Base-by-base conservation (phyloP, 2,113 vertebrate species). In the Pachypanchax playfairii region DNA sequence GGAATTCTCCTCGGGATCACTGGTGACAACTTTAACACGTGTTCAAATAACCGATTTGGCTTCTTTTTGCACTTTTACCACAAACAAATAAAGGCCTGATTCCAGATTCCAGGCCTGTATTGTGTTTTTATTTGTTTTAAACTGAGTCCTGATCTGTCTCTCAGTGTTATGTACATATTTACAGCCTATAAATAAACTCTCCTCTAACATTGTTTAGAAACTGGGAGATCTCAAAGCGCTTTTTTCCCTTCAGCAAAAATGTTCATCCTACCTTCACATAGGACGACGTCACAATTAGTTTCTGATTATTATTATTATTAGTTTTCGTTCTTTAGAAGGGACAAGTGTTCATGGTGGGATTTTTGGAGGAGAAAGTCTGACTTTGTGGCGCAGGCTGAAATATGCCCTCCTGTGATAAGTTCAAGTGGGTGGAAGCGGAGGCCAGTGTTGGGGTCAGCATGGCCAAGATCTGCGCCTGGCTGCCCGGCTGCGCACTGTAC, bases 391-490 rank as follows among this genome's bases (percentile, higher is more conserved):
- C 86, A 15, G 86, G 73, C 43, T 91, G 93, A 68, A 95, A 87
- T 43, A 95, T 88, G 26, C 88, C 84, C 73, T 98, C 95, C 88
- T 92, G 91, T 53, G 95, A 65, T 80, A 96, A 88, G 89, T 91
- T 93, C 91, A 95, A 89, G 79, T 95, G 95, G 83, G 88, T 93
- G 46, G 95, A 94, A 64, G 93, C 91, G 11, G 95, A 95, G 54
- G 94, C 90, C 90, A 97, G 90, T 3, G 94, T 92, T 10, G 96
- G 96, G 72, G 91, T 95, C 77, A 98, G 75, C 93, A 98, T 94
- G 50, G 96, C 95, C 88, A 98, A 82, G 85, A 98, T 95, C 80
- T 94, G 96, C 21, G 95, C 93, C 87, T 94, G 95, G 80, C 91
- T 92, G 70, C 91, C 90, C 28, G 94, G 85, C 66, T 94, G 94